Evolutionary conservation across 2,888 invertebrate species (phyloP), one percentile per base, ranked within the genome.

Genomic region (Zaprionus obscuricornis): DNA sequence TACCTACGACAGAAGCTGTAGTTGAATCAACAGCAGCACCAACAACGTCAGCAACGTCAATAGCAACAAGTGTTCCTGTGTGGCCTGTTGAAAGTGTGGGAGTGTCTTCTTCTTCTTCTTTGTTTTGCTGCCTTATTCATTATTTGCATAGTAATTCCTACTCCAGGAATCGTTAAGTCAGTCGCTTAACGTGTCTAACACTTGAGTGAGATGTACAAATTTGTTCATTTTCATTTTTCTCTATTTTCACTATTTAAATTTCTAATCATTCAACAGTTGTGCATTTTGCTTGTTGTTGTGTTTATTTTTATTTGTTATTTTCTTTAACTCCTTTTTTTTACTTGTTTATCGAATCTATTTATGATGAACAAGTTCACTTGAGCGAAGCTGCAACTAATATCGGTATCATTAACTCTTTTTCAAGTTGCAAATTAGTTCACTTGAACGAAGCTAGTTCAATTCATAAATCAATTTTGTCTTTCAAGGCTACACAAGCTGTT

Each of bases 121-220:
- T n/a, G n/a, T n/a, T n/a, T n/a, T n/a, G n/a, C n/a, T n/a, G n/a
- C n/a, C n/a, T n/a, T n/a, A n/a, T n/a, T n/a, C n/a, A n/a, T n/a
- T 66, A 34, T 66, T 66, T 66, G 69, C 22, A 42, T 8, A 33
- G 26, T 46, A 34, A 66, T 45, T 49, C 46, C 36, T 45, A 39
- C 66, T 65, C 68, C 62, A 33, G 37, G 68, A 68, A 68, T 68
- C 33, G 73, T 42, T 49, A 68, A 68, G 68, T 68, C 68, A 60
- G 22, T 8, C 24, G 36, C 14, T 16, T 22, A 7, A 10, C 7
- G 10, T 42, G 33, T 71, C 49, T 67, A 22, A 34, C 73, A 60
- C 67, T 47, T 40, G 29, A 68, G 51, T 68, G 73, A 68, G 68
- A 67, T 73, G 50, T 67, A 33, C 68, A 72, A 72, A 72, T 67